A percentile compares a stretch with the other conserved stretches of the same genome.
Evolutionary conservation across 2,797 vertebrate species (phyloP).

Genomic region (Takifugu ocellatus): DNA sequence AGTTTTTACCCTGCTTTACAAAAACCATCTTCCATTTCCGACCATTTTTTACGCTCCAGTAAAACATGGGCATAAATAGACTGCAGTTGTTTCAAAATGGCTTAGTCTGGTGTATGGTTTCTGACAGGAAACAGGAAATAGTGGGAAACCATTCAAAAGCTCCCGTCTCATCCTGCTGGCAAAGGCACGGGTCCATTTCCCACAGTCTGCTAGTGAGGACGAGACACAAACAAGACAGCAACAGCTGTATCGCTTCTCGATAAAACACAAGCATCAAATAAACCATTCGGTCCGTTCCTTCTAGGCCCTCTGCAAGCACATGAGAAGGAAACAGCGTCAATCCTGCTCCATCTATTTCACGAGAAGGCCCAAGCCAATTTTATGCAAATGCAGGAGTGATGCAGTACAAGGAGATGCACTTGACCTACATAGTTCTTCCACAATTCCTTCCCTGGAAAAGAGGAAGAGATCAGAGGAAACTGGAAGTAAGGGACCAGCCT

Average conservation of each 20-base stretch:
- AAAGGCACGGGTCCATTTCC: constrained; percentile 30
- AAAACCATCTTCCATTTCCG: constrained; percentile 2
- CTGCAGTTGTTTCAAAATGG: neutral
- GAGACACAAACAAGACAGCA: constrained; percentile 37
- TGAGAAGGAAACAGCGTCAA: constrained; percentile 25
- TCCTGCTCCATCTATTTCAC: constrained; percentile 22
- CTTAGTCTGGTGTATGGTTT: no score
- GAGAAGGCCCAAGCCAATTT: constrained; percentile 46
- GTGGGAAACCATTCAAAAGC: neutral
- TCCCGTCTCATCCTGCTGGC: constrained; percentile 15
- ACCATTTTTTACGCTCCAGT: constrained; percentile 3
- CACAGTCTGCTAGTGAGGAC: constrained; percentile 41
- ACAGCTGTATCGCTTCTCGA: constrained; percentile 32
- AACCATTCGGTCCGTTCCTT: constrained; percentile 2
- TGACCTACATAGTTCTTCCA: constrained; percentile 70
- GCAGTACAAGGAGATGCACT: constrained; percentile 58
- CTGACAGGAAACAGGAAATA: neutral
- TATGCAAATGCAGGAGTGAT: constrained; percentile 61
- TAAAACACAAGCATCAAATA: constrained; percentile 15
- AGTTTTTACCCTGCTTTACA: no score
- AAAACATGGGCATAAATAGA: constrained; percentile 10
- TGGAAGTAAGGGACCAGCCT: constrained; percentile 45
- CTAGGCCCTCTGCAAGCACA: neutral
- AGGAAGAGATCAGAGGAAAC: constrained; percentile 57
- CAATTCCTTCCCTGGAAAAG: constrained; percentile 43